phyloP scores from a whole-genome alignment of 2,797 vertebrate species.

The Gouania willdenowi region DNA sequence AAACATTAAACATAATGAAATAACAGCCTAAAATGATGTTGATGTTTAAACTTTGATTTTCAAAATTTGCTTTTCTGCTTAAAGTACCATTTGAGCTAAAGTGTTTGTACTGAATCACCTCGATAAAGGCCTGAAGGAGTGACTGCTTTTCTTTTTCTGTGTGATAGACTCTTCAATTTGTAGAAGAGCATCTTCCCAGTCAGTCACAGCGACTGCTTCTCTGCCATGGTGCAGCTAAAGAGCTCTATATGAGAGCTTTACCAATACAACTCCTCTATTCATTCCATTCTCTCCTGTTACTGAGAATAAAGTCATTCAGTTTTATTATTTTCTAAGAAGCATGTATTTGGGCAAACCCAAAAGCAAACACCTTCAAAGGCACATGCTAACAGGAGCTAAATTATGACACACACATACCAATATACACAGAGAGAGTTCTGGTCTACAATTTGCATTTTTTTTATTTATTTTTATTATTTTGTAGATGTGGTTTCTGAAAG shows the following conservation, averaged over 20 bases:
- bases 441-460: too few relatives aligned
- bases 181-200: constrained; percentile 58
- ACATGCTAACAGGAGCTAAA: neutral
- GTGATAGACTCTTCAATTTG: constrained; percentile 60
- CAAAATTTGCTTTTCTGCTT: neutral
- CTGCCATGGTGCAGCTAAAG: constrained; percentile 38
- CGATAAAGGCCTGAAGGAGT: constrained; percentile 45
- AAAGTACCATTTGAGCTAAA: neutral
- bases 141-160: constrained; percentile 29
- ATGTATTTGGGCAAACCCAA: neutral
- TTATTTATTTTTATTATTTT: too few relatives aligned
- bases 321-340: constrained; percentile 33
- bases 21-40: neutral
- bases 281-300: constrained; percentile 24
- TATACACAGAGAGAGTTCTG: too few relatives aligned
- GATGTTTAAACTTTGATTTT: neutral
- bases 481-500: too few relatives aligned
- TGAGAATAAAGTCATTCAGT: constrained; percentile 27
- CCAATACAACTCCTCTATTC: constrained; percentile 32
- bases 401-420: too few relatives aligned
- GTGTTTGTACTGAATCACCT: constrained; percentile 12
- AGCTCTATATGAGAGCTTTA: constrained; percentile 23
- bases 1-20: neutral
- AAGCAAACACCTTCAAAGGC: constrained; percentile 23
- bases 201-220: constrained; percentile 44